Conservation (phyloP, 2,888 invertebrate species). For the Sphinx pinastri region DNA sequence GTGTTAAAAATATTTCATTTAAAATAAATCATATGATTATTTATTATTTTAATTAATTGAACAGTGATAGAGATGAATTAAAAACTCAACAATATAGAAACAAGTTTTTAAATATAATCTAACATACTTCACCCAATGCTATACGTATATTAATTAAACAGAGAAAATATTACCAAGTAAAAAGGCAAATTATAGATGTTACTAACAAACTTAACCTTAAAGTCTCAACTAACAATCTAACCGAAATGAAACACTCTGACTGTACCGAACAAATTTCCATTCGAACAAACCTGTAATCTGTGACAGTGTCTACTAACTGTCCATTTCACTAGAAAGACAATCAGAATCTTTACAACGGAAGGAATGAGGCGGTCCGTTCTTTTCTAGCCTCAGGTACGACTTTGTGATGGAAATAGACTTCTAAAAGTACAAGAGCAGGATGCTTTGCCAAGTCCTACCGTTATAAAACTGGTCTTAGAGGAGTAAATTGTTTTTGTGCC, state of each 20-base stretch:
- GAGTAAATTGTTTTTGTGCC: constrained; percentile 81
- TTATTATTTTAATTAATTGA: no score
- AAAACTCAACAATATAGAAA: no score
- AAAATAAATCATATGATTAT: no score
- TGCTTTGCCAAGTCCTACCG: constrained; percentile 60
- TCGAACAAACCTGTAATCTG: constrained; percentile 23
- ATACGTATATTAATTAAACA: no score
- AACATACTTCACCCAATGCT: no score
- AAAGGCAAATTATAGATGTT: no score
- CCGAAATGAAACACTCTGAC: not conserved
- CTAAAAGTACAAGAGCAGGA: constrained; percentile 57
- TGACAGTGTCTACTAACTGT: constrained; percentile 31
- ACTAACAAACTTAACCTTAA: not conserved
- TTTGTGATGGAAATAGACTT: constrained; percentile 73
- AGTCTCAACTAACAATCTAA: not conserved
- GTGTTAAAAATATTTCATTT: not conserved
- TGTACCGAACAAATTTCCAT: constrained; percentile 1
- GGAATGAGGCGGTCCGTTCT: constrained; percentile 44
- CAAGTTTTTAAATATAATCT: no score
- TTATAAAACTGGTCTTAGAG: constrained; percentile 66
- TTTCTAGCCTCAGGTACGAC: constrained; percentile 62
- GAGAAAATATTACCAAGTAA: no score
- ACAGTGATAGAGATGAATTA: no score
- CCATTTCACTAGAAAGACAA: constrained; percentile 37
- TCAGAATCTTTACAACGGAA: constrained; percentile 46